These are phyloP conservation scores for Perca flavescens DNA, from an alignment of 2,113 vertebrate species.

Conservation along the genomic window DNA sequence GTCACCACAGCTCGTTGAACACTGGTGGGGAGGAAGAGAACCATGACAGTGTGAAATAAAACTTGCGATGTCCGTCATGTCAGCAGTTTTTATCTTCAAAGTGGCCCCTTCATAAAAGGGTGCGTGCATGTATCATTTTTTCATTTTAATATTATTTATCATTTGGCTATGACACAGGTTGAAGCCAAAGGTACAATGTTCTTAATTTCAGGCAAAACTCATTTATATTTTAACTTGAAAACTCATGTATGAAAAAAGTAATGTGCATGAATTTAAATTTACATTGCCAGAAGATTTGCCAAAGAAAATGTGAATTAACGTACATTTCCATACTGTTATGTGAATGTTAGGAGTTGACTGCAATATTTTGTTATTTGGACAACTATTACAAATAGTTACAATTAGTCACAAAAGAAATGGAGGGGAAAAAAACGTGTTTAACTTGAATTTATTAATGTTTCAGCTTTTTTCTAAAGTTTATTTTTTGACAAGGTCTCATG, in stretches of 20 bases:
- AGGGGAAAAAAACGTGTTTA: neutral
- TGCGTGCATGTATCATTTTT: neutral
- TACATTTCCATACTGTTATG: neutral
- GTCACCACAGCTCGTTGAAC: conserved; percentile 90
- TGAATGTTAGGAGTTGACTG: neutral
- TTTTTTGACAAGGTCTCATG: too few species aligned
- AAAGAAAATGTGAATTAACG: neutral
- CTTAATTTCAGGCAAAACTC: neutral
- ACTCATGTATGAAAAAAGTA: neutral
- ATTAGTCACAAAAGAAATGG: neutral
- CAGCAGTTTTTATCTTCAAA: conserved; percentile 1
- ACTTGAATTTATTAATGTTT: neutral
- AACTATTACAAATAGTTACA: neutral
- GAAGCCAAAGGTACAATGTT: neutral
- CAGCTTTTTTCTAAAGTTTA: too few species aligned
- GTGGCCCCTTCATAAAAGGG: neutral
- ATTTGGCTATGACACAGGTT: neutral
- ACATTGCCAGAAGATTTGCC: neutral
- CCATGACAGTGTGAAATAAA: neutral
- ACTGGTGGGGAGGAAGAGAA: conserved; percentile 79
- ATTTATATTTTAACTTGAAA: neutral
- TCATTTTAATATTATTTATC: neutral
- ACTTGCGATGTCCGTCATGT: conserved; percentile 9
- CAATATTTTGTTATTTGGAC: neutral
- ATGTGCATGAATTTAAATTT: too few species aligned